Percentiles rank a stretch among this genome's conserved stretches.
These are phyloP conservation scores for Thaumatotibia leucotreta DNA, from an alignment of 1,140 invertebrate genomes.

Conservation along the genomic window DNA sequence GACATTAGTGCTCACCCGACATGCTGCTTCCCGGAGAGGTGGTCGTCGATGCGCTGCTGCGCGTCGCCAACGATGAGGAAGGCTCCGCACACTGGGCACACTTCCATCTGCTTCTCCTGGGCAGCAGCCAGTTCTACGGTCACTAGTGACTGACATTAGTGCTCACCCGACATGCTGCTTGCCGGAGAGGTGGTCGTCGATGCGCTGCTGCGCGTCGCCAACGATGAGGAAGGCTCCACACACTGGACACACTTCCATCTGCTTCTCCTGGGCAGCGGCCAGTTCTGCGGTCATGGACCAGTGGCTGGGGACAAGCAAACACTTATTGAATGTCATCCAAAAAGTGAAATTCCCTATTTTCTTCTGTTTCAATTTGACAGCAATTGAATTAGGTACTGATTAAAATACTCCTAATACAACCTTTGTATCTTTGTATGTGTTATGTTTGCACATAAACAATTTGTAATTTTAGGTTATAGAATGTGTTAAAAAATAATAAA, in stretches of 20 bases:
- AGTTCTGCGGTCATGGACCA: slow-evolving; percentile 84
- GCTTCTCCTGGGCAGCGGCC: slow-evolving; percentile 93
- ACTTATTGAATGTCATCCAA: too few species aligned
- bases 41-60: slow-evolving; percentile 97
- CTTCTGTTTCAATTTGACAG: too few species aligned
- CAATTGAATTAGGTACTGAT: too few species aligned
- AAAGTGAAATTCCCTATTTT: too few species aligned
- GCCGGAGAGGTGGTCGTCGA: slow-evolving; percentile 98
- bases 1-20: slow-evolving; percentile 98
- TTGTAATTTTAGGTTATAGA: too few species aligned
- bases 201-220: slow-evolving; percentile 97
- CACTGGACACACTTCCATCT: slow-evolving; percentile 99
- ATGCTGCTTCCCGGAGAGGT: slow-evolving; percentile 98
- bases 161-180: slow-evolving; percentile 97
- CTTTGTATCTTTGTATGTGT: too few species aligned
- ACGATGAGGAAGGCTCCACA: slow-evolving; percentile 99
- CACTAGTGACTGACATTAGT: slow-evolving; percentile 86
- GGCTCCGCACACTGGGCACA: slow-evolving; percentile 98
- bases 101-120: slow-evolving; percentile 98
- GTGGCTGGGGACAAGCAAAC: slow-evolving; percentile 69
- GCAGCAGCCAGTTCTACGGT: slow-evolving; percentile 88
- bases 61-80: slow-evolving; percentile 99
- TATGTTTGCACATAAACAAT: too few species aligned
- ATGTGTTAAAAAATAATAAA: too few species aligned
- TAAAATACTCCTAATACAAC: too few species aligned